phyloP scores from a whole-genome alignment of 2,113 vertebrate species.

The Tachycineta bicolor region DNA sequence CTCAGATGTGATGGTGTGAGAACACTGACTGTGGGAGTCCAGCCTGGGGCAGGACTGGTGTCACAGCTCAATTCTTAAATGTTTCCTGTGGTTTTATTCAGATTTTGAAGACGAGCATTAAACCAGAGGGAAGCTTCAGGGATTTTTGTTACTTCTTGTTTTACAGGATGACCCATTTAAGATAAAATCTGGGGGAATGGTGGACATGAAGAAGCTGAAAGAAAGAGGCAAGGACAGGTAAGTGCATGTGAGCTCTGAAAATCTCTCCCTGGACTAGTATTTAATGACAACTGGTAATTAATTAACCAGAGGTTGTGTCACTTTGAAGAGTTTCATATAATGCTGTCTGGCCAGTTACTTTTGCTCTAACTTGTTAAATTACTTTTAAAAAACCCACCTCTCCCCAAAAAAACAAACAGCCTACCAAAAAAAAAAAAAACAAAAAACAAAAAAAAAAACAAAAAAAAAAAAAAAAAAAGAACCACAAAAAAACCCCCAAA shows the following conservation, averaged over 20 bases:
- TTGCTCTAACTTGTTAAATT: not conserved
- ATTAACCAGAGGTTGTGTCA: not conserved
- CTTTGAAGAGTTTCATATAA: not conserved
- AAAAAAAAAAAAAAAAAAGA: too few species aligned
- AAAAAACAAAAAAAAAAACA: too few species aligned
- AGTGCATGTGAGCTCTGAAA: slow-evolving; percentile 7
- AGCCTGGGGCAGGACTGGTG: not conserved
- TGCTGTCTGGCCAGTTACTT: not conserved
- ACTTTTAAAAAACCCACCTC: not conserved
- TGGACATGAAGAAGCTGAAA: slow-evolving; percentile 98
- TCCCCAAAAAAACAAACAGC: not conserved
- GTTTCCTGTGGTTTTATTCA: not conserved
- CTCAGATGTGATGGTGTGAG: not conserved
- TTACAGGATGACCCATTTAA: slow-evolving; percentile 94
- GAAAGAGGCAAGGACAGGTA: slow-evolving; percentile 92
- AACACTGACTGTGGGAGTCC: not conserved
- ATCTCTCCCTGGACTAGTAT: not conserved
- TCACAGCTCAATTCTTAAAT: not conserved
- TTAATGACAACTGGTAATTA: not conserved
- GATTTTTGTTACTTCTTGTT: not conserved
- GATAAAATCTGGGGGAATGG: slow-evolving; percentile 92
- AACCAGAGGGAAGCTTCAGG: not conserved
- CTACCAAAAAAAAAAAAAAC: not conserved
- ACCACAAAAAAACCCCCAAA: not conserved
- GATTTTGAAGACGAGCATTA: not conserved